phyloP scores from a whole-genome alignment of 1,140 invertebrate genomes.

The Wasmannia auropunctata region DNA sequence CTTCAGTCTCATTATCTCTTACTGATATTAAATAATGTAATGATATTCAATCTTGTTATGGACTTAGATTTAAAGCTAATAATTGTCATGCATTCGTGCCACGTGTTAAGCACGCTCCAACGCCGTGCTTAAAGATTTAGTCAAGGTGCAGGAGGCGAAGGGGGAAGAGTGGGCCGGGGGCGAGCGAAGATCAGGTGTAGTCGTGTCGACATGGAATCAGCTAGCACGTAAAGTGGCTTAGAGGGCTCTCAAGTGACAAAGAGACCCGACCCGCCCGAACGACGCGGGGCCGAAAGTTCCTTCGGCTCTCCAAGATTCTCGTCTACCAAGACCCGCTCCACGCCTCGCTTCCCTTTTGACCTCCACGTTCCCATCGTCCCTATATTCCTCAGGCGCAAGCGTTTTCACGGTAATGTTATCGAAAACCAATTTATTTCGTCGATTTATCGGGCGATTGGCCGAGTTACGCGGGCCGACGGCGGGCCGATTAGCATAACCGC shows the following conservation, averaged over 20 bases:
- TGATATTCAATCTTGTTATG: slow-evolving; percentile 1
- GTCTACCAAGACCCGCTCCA: slow-evolving; percentile 31
- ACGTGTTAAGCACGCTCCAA: not conserved
- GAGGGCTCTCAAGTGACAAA: slow-evolving; percentile 69
- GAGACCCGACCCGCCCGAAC: slow-evolving; percentile 41
- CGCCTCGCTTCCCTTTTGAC: slow-evolving; percentile 39
- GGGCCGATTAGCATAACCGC: slow-evolving; percentile 24
- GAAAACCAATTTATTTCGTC: slow-evolving; percentile 60
- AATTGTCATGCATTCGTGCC: not conserved
- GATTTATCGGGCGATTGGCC: slow-evolving; percentile 49
- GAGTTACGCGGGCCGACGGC: not conserved
- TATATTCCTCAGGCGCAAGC: not conserved
- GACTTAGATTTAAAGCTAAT: not conserved
- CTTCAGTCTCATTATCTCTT: not conserved
- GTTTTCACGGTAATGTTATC: slow-evolving; percentile 52
- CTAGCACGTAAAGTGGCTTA: slow-evolving; percentile 62
- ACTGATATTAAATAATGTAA: no score
- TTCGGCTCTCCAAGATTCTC: slow-evolving; percentile 40
- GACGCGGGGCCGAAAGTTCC: slow-evolving; percentile 13
- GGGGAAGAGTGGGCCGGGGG: no score
- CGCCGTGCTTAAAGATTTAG: not conserved
- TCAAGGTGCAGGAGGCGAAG: not conserved
- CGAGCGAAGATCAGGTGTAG: slow-evolving; percentile 60
- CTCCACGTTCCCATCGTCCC: not conserved
- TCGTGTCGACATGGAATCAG: slow-evolving; percentile 67